Evolutionary conservation across 2,888 invertebrate species (phyloP), one percentile per base, ranked within the genome.

Genomic region (Acleris emargana): DNA sequence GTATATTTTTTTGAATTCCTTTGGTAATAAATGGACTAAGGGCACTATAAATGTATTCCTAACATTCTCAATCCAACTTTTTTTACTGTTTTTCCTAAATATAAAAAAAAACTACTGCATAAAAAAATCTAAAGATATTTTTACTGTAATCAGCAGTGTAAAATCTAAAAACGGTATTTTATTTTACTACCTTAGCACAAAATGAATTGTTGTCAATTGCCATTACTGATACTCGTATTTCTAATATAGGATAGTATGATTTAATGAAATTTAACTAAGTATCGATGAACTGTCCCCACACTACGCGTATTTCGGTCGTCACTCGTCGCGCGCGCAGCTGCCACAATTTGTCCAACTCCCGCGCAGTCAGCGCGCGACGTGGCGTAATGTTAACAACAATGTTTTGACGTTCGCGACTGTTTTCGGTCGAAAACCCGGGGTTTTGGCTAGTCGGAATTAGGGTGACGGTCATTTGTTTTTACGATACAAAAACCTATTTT

Each of bases 341-440:
- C 73, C 72, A 72, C 76, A 73, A 78, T 76, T 73, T 87, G 86
- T 91, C 88, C 78, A 72, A 72, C 72, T 74, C 70, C 59, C 62
- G 69, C 76, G 71, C 72, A 79, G 81, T 80, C 79, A 76, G 74
- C 72, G 79, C 82, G 80, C 74, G 75, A 71, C 75, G 73, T 76
- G 76, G 76, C 77, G 77, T 76, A 71, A 80, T 89, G 90, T 91
- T 91, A 89, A 91, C 91, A 90, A 87, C 88, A 80, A 81, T 90
- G 90, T 91, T 92, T 87, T 92, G 91, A 91, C 89, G 79, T 84
- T 64, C 73, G 68, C 73, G 78, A 79, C 83, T 85, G 86, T 86
- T 86, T 86, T 79, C 80, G 71, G 81, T 86, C 85, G 58, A 64
- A 64, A 58, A 18, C 28, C 58, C 28, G 54, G 42, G 47, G 42